Conservation (phyloP, 2,113 vertebrate genomes). For the Cinclus cinclus region DNA sequence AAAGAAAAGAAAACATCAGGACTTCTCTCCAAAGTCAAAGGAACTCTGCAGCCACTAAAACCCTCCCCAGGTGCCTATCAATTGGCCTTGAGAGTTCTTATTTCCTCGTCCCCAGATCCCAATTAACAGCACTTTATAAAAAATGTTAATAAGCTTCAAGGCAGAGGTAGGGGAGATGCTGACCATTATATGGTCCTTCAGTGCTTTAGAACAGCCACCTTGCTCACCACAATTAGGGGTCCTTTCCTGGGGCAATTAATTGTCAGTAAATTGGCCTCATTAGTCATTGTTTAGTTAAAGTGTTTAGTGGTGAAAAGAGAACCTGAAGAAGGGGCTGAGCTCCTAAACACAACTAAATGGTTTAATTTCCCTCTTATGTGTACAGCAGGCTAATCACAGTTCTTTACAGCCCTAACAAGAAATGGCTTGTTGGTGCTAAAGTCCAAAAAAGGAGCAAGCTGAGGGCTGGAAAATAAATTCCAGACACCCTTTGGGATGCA, state of each 20-base stretch:
- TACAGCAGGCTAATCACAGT: slow-evolving; percentile 60
- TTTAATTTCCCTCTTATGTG: slow-evolving; percentile 43
- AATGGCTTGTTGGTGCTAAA: slow-evolving; percentile 47
- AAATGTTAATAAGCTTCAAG: slow-evolving; percentile 39
- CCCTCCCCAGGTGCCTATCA: slow-evolving; percentile 49
- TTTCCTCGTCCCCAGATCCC: slow-evolving; percentile 63
- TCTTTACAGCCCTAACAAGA: slow-evolving; percentile 18
- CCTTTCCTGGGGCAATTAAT: slow-evolving; percentile 62
- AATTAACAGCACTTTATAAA: slow-evolving; percentile 64
- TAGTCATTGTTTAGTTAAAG: slow-evolving; percentile 64
- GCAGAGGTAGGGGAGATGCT: slow-evolving; percentile 29
- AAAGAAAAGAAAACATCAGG: slow-evolving; percentile 28
- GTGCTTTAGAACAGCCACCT: slow-evolving; percentile 45
- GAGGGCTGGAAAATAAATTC: slow-evolving; percentile 30
- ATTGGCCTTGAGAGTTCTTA: slow-evolving; percentile 63
- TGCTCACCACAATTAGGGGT: slow-evolving; percentile 57
- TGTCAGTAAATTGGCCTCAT: slow-evolving; percentile 64
- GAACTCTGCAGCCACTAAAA: slow-evolving; percentile 46
- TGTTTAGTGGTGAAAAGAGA: slow-evolving; percentile 16
- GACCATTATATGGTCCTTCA: slow-evolving; percentile 41
- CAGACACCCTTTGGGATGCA: neutral
- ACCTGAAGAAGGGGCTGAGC: slow-evolving; percentile 40
- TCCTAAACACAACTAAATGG: slow-evolving; percentile 27
- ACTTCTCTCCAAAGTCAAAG: slow-evolving; percentile 33
- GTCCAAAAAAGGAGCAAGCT: neutral